phyloP scores from a whole-genome alignment of 2,113 vertebrate genomes.

The Zosterops hypoxanthus region DNA sequence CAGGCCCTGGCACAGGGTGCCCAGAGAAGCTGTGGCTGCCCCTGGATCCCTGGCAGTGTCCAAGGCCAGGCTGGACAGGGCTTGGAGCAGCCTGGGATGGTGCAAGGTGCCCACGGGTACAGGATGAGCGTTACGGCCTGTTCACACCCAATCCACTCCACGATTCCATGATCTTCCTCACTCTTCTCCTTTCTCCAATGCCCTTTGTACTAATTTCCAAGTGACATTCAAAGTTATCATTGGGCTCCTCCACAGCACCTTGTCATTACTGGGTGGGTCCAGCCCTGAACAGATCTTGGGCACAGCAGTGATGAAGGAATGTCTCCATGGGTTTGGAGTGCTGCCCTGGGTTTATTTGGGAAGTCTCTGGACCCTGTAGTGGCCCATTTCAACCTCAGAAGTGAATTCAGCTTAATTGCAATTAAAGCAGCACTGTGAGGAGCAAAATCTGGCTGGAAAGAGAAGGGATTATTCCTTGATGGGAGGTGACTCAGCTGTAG shows the following conservation, averaged over 20 bases:
- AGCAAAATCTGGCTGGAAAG: neutral
- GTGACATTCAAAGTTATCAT: accelerated
- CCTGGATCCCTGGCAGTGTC: neutral
- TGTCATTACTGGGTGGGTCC: neutral
- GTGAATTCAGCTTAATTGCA: neutral
- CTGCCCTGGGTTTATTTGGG: neutral
- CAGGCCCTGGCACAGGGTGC: neutral
- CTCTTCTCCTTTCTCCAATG: neutral
- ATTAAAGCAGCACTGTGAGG: neutral
- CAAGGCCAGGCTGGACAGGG: accelerated
- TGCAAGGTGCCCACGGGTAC: neutral
- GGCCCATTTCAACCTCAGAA: neutral
- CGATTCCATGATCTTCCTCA: neutral
- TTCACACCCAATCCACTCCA: neutral
- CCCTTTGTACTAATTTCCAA: neutral
- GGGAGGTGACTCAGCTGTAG: neutral
- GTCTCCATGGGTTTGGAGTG: neutral
- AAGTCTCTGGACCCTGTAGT: neutral
- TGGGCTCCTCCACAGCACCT: neutral
- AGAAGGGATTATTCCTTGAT: neutral
- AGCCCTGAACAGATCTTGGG: neutral
- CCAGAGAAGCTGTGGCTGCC: neutral
- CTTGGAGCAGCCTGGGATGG: accelerated
- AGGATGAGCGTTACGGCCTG: accelerated
- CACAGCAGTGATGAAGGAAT: neutral